These are phyloP conservation scores for Diloba caeruleocephala DNA, from an alignment of 2,888 invertebrate genomes.

Conservation along the genomic window DNA sequence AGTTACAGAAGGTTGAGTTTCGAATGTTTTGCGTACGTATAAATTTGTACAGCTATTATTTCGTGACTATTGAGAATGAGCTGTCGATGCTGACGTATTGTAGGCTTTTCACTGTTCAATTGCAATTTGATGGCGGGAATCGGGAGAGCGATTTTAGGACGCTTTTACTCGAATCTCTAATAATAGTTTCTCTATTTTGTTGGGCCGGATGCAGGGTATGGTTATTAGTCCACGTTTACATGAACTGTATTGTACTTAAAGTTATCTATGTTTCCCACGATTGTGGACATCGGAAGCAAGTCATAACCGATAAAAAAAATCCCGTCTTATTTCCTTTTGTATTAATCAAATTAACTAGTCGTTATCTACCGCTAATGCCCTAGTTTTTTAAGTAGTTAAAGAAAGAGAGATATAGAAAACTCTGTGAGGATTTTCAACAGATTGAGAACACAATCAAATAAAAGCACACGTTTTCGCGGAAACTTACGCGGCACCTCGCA, in stretches of 20 bases:
- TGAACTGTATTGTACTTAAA: background rate
- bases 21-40: constrained; percentile 7
- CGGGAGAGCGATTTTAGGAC: constrained; percentile 52
- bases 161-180: constrained; percentile 32
- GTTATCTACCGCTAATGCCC: too few relatives aligned
- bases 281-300: too few relatives aligned
- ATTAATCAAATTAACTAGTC: too few relatives aligned
- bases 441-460: too few relatives aligned
- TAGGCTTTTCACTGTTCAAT: constrained; percentile 79
- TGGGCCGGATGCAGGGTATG: background rate
- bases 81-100: constrained; percentile 85
- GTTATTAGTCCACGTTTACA: background rate
- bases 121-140: constrained; percentile 67
- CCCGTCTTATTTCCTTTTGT: too few relatives aligned
- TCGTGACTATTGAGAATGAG: constrained; percentile 81
- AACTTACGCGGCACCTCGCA: too few relatives aligned
- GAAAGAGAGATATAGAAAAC: too few relatives aligned
- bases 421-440: too few relatives aligned
- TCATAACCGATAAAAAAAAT: too few relatives aligned
- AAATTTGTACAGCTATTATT: constrained; percentile 68
- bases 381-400: too few relatives aligned
- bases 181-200: constrained; percentile 21
- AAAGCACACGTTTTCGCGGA: too few relatives aligned
- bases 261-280: too few relatives aligned
- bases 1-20: constrained; percentile 52